A percentile compares a stretch with the other conserved stretches of the same genome.
Conservation (phyloP, 2,888 invertebrate species). For the Dolichopus griseipennis region DNA sequence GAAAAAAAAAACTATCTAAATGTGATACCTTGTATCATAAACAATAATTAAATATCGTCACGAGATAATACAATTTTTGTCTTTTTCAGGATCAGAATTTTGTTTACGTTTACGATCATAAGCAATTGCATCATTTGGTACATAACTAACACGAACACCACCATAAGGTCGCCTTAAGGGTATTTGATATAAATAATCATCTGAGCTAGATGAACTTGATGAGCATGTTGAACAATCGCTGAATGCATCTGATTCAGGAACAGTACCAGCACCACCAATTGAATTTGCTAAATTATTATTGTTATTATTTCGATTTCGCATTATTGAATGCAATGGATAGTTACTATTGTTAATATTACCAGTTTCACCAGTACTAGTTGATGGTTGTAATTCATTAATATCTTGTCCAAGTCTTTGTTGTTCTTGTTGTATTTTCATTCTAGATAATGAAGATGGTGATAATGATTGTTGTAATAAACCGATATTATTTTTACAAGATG, state of each 20-base stretch:
- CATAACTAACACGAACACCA: slow-evolving; percentile 84
- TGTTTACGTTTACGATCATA: slow-evolving; percentile 61
- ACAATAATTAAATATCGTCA: slow-evolving; percentile 48
- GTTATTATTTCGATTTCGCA: slow-evolving; percentile 25
- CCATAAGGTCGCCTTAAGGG: slow-evolving; percentile 77
- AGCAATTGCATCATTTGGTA: slow-evolving; percentile 83
- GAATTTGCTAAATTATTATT: background rate
- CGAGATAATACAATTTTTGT: slow-evolving; percentile 79
- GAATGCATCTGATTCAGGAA: slow-evolving; percentile 50
- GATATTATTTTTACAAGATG: slow-evolving; percentile 35
- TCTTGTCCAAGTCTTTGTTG: background rate
- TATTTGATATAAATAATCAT: slow-evolving; percentile 77
- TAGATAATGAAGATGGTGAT: slow-evolving; percentile 11
- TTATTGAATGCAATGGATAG: slow-evolving; percentile 7
- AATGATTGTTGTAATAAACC: slow-evolving; percentile 32
- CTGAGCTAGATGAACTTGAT: slow-evolving; percentile 75
- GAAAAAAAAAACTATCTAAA: slow-evolving; percentile 9
- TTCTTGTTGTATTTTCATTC: background rate
- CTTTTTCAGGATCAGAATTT: slow-evolving; percentile 45
- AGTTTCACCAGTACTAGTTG: slow-evolving; percentile 35
- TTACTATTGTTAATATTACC: slow-evolving; percentile 8
- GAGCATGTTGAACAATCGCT: slow-evolving; percentile 88
- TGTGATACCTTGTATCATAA: slow-evolving; percentile 20
- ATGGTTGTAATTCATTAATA: slow-evolving; percentile 33
- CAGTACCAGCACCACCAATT: background rate